Percentiles rank a stretch among this genome's conserved stretches.
phyloP scores from a whole-genome alignment of 2,888 invertebrate species.

The Sphaeridia pumilis region DNA sequence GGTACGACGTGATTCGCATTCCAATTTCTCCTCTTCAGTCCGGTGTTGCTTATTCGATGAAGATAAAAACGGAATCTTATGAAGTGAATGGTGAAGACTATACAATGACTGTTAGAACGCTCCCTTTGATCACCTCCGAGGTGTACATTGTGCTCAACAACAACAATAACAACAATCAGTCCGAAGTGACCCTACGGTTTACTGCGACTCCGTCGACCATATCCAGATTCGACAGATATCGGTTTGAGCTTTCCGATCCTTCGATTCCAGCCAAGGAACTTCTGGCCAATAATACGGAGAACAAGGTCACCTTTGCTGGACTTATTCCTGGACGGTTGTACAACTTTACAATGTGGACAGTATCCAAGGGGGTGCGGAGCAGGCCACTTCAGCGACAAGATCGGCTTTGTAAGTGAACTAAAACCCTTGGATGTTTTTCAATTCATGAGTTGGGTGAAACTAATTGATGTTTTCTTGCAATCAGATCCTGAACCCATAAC shows the following conservation, averaged over 20 bases:
- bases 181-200: conserved; percentile 61
- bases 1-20: conserved; percentile 33
- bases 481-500: conserved; percentile 73
- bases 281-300: conserved; percentile 57
- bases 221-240: conserved; percentile 73
- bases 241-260: conserved; percentile 65
- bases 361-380: conserved; percentile 68
- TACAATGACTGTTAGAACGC: conserved; percentile 40
- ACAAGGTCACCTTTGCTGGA: conserved; percentile 61
- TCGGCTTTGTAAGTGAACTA: conserved; percentile 64
- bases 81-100: conserved; percentile 64
- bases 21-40: conserved; percentile 50
- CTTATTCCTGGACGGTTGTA: conserved; percentile 78
- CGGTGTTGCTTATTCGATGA: conserved; percentile 65
- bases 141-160: conserved; percentile 71
- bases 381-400: conserved; percentile 79
- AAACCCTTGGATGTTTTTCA: no score
- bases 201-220: conserved; percentile 71
- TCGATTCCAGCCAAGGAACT: conserved; percentile 61
- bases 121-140: conserved; percentile 68
- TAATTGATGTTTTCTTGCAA: no score
- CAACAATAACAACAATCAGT: conserved; percentile 59
- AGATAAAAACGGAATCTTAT: conserved; percentile 66
- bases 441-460: no score
- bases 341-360: conserved; percentile 88